Percentiles rank a stretch among this genome's conserved stretches.
Evolutionary conservation across 92 coral and sea anemone species (phyloP).

Genomic region (Palythoa caribaeorum): DNA sequence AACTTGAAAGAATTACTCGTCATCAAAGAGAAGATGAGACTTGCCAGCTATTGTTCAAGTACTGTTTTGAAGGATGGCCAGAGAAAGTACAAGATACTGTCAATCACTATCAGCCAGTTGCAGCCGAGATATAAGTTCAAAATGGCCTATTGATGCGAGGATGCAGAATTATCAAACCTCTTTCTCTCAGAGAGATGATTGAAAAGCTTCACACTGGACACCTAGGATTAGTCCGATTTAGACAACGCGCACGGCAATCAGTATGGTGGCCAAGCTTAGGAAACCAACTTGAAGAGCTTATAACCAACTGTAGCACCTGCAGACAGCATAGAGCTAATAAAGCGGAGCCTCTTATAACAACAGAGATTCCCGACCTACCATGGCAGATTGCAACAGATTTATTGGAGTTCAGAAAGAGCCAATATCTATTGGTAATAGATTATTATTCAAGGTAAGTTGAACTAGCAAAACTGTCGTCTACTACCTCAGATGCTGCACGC

Average conservation of each 20-base stretch:
- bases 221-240: constrained; percentile 9
- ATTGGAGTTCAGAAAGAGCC: no score
- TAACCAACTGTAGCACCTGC: no score
- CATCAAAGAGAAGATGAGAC: no score
- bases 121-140: constrained; percentile 25
- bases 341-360: no score
- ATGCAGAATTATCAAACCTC: background rate
- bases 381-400: constrained; percentile 25
- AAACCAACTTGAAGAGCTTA: no score
- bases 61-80: no score
- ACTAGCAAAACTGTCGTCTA: constrained; percentile 29
- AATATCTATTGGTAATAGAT: constrained; percentile 15
- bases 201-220: background rate
- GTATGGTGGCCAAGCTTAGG: no score
- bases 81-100: no score
- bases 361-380: constrained; percentile 5
- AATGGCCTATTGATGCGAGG: background rate
- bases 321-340: no score
- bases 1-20: no score
- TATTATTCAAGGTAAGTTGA: constrained; percentile 46
- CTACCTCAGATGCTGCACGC: constrained; percentile 34
- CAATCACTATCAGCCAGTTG: no score
- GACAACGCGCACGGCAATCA: constrained; percentile 22
- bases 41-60: no score
- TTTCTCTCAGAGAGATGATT: constrained; percentile 26